Evolutionary conservation across 1,140 invertebrate genomes (phyloP).

Genomic region (Plodia interpunctella): DNA sequence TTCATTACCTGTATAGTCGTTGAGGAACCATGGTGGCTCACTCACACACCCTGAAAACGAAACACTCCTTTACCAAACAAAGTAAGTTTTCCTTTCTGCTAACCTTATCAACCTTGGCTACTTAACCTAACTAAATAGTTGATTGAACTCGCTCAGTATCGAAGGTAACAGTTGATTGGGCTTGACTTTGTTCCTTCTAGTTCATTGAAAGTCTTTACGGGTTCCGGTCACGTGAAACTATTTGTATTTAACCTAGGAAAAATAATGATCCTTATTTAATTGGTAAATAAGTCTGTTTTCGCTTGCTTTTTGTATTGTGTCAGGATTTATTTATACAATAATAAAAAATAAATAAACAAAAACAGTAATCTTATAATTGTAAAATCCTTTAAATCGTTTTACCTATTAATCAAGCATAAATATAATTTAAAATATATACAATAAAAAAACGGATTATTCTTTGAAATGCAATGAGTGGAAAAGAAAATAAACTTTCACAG

Average conservation of each 20-base stretch:
- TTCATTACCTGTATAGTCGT: too few relatives aligned
- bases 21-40: too few relatives aligned
- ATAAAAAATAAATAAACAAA: too few relatives aligned
- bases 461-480: not conserved
- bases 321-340: too few relatives aligned
- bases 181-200: not conserved
- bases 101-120: not conserved
- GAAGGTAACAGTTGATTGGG: slow-evolving; percentile 2
- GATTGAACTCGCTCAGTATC: not conserved
- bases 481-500: not conserved
- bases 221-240: not conserved
- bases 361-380: too few relatives aligned
- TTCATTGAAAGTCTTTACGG: not conserved
- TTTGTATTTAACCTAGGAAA: not conserved
- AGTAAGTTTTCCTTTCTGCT: not conserved
- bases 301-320: not conserved
- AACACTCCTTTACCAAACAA: too few relatives aligned
- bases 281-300: not conserved
- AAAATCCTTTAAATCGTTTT: too few relatives aligned
- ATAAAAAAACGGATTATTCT: not conserved
- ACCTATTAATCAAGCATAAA: too few relatives aligned
- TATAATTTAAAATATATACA: too few relatives aligned
- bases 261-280: not conserved
- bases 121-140: slow-evolving; percentile 4
- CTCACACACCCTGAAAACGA: too few relatives aligned